These are phyloP conservation scores for Galago senegalensis DNA, from an alignment of 2,797 vertebrate species.

Conservation along the genomic window DNA sequence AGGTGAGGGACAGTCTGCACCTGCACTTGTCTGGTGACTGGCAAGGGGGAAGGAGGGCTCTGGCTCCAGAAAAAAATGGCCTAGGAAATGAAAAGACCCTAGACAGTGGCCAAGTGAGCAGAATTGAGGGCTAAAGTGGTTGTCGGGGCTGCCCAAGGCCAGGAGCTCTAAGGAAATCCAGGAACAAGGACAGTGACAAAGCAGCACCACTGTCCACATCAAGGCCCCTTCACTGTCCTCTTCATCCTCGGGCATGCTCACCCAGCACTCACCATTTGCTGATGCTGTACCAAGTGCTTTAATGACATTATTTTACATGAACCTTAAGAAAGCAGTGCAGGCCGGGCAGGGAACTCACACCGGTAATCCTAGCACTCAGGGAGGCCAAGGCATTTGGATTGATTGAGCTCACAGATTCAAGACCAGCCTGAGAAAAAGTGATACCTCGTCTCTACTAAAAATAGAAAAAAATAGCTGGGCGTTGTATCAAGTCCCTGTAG, in stretches of 20 bases:
- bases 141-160: accelerated
- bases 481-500: no score
- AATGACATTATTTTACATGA: background rate
- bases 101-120: background rate
- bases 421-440: no score
- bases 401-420: no score
- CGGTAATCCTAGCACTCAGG: no score
- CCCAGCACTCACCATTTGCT: background rate
- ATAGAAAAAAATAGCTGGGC: no score
- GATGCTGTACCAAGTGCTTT: background rate
- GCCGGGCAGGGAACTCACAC: no score
- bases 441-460: no score
- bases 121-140: background rate
- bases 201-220: background rate
- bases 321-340: background rate
- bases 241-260: no score
- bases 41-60: background rate
- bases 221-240: background rate
- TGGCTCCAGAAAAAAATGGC: background rate
- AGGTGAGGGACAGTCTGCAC: no score
- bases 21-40: background rate
- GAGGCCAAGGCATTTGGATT: no score
- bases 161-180: background rate
- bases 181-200: background rate
- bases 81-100: background rate